phyloP scores from a whole-genome alignment of 23 tunicate genomes.

The Oikopleura vanhoeffeni region DNA sequence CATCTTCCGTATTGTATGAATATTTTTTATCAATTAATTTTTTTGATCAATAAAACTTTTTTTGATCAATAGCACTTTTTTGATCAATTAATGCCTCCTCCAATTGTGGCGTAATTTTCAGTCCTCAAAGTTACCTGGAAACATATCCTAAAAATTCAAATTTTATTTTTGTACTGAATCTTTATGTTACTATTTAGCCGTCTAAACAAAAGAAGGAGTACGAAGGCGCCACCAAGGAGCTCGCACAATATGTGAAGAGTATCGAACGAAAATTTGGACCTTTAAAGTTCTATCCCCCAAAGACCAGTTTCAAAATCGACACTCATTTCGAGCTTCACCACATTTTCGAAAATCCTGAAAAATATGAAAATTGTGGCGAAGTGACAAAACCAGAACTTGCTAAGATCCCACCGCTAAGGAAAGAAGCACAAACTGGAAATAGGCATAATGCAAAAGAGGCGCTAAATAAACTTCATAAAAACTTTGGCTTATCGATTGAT shows the following conservation, averaged over 20 bases:
- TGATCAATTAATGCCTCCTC: no score
- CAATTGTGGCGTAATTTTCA: no score
- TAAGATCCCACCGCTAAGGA: background rate
- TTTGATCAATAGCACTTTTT: no score
- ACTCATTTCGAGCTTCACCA: constrained; percentile 12
- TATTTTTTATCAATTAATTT: no score
- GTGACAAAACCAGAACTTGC: background rate
- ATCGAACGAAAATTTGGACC: constrained; percentile 30
- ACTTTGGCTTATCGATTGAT: background rate
- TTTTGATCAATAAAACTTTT: no score
- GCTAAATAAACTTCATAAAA: background rate
- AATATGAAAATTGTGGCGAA: constrained; percentile 16
- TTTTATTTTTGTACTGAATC: no score
- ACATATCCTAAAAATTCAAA: no score
- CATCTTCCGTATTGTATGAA: no score
- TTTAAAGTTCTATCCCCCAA: constrained; percentile 52
- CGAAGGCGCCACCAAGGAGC: constrained; percentile 64
- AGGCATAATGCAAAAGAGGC: background rate
- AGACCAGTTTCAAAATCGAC: constrained; percentile 51
- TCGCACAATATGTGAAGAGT: constrained; percentile 56
- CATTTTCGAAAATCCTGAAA: background rate
- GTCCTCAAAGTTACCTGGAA: no score
- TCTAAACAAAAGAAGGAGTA: background rate
- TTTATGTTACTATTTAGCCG: background rate
- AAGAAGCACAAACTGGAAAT: background rate